These are phyloP conservation scores for Acanthornis magna DNA, from an alignment of 2,797 vertebrate species.

Conservation along the genomic window DNA sequence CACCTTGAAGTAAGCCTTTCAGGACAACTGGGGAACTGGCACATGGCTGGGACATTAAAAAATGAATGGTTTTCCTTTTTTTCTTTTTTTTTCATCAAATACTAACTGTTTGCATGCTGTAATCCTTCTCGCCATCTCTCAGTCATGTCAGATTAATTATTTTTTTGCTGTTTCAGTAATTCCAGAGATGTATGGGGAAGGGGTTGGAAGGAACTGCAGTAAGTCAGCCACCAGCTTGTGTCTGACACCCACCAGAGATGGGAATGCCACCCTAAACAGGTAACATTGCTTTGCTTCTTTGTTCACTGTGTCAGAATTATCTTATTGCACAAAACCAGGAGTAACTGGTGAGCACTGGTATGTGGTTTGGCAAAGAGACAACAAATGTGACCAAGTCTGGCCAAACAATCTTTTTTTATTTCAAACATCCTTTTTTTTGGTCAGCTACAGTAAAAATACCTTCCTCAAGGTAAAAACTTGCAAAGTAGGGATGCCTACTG, in stretches of 20 bases:
- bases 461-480: not conserved
- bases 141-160: not conserved
- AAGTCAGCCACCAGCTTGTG: not conserved
- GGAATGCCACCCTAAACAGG: not conserved
- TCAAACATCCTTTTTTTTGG: not conserved
- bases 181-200: not conserved
- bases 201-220: not conserved
- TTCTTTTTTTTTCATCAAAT: not conserved
- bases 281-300: not conserved
- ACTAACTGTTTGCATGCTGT: not conserved
- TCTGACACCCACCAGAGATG: not conserved
- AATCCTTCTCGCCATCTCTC: not conserved
- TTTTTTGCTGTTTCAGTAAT: not conserved
- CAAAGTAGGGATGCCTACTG: not conserved
- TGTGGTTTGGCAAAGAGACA: not conserved
- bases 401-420: not conserved
- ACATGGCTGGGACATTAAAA: constrained; percentile 30
- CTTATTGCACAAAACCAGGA: not conserved
- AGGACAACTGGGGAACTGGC: not conserved
- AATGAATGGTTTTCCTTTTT: not conserved
- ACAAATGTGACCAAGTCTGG: not conserved
- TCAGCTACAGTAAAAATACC: not conserved
- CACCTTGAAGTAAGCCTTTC: constrained; percentile 55
- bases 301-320: not conserved
- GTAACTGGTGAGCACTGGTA: not conserved